Base-by-base conservation (phyloP, 53 echinoderm and acorn worm species). In the Henricia sp. region DNA sequence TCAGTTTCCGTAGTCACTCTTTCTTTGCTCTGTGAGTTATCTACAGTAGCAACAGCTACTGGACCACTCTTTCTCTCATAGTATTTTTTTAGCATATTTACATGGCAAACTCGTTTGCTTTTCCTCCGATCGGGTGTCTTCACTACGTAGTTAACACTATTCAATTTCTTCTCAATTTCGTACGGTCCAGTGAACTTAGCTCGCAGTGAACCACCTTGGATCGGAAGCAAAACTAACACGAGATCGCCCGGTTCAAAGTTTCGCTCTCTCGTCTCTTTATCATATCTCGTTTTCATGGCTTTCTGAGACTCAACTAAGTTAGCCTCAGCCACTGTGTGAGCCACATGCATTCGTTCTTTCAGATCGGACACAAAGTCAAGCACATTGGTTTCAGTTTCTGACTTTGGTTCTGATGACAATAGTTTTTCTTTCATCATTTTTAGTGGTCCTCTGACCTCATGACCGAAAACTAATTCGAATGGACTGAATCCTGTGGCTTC, bases 1-100 rank as follows among this genome's bases (percentile, higher is more conserved):
- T 56, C 57, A 23, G 6, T 56, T 56, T 56, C n/a, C n/a, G n/a
- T n/a, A n/a, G n/a, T n/a, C n/a, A 14, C 48, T 48, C 14, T 48
- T 9, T 48, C 48, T 10, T 48, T 16, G 9, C n/a, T n/a, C n/a
- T n/a, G n/a, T n/a, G n/a, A n/a, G n/a, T n/a, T n/a, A n/a, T n/a
- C n/a, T n/a, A n/a, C n/a, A n/a, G n/a, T n/a, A n/a, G n/a, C n/a
- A n/a, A 48, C 48, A 48, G 71, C 71, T 6, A 71, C 52, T 56
- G 76, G 33, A 14, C 2, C 41, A 57, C 12, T 21, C 30, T 56
- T 16, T 55, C 77, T 70, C 2, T 40, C 82, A 74, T 67, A 24
- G 23, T 88, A 91, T 41, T 43, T 36, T 37, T 91, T 91, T 2
- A 89, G 56, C 92, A 92, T 92, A 26, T 92, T 92, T 4, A 89